A percentile compares a stretch with the other conserved stretches of the same genome.
Evolutionary conservation across 2,888 invertebrate genomes (phyloP).

Genomic region (Electrophaes corylata): DNA sequence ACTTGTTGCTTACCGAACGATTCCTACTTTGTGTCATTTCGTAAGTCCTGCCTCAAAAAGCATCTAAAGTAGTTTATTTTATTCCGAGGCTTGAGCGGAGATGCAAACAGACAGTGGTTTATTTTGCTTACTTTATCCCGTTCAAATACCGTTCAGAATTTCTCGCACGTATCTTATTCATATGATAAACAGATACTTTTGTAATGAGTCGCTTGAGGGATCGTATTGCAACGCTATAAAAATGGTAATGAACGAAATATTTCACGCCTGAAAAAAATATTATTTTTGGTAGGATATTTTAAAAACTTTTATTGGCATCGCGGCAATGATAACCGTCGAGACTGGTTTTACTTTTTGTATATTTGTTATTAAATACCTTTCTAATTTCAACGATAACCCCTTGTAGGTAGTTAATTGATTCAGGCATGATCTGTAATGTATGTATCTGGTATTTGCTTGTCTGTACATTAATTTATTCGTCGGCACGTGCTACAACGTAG

Average conservation of each 20-base stretch:
- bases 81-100: slow-evolving; percentile 14
- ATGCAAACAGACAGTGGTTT: slow-evolving; percentile 25
- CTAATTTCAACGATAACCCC: too few relatives aligned
- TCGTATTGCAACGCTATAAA: slow-evolving; percentile 15
- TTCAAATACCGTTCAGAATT: slow-evolving; percentile 33
- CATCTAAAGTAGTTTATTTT: slow-evolving; percentile 18
- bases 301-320: too few relatives aligned
- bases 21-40: slow-evolving; percentile 15
- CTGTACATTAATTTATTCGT: slow-evolving; percentile 22
- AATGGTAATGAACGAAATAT: slow-evolving; percentile 12
- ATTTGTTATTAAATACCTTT: too few relatives aligned
- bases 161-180: slow-evolving; percentile 36
- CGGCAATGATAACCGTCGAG: too few relatives aligned
- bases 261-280: not conserved
- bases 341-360: too few relatives aligned
- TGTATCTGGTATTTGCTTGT: slow-evolving; percentile 6
- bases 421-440: too few relatives aligned
- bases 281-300: too few relatives aligned
- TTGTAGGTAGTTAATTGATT: too few relatives aligned
- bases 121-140: slow-evolving; percentile 26
- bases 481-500: slow-evolving; percentile 18
- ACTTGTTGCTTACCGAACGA: slow-evolving; percentile 24
- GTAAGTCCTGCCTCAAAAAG: slow-evolving; percentile 8
- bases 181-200: slow-evolving; percentile 34
- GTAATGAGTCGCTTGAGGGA: slow-evolving; percentile 21